A percentile compares a stretch with the other conserved stretches of the same genome.
Evolutionary conservation across 2,797 vertebrate genomes (phyloP).

Genomic region (Enteromius thamalakanensis): DNA sequence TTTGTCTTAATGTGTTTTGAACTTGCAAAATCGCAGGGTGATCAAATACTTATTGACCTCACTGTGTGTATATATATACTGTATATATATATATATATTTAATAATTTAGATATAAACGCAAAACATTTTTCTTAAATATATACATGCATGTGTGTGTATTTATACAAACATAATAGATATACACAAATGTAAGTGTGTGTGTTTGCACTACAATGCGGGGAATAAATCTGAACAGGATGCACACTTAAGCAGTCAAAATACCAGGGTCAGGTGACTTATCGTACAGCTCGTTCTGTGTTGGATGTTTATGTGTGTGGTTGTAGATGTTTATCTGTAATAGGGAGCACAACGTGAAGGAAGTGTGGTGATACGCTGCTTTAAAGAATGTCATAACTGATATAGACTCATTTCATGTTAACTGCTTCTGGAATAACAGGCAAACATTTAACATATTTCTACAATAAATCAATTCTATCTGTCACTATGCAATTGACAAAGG

Average conservation of each 20-base stretch:
- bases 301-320: too few species aligned
- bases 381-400: background rate
- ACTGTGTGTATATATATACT: too few species aligned
- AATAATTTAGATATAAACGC: too few species aligned
- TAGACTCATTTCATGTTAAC: background rate
- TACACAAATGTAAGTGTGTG: too few species aligned
- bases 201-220: too few species aligned
- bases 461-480: background rate
- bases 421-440: background rate
- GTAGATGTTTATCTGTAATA: background rate
- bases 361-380: background rate
- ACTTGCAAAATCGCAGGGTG: too few species aligned
- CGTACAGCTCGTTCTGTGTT: background rate
- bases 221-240: background rate
- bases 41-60: too few species aligned
- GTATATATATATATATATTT: too few species aligned
- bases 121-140: too few species aligned
- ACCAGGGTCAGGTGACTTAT: background rate
- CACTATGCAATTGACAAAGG: background rate
- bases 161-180: too few species aligned
- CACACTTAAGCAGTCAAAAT: background rate
- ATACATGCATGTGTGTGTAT: too few species aligned
- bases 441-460: constrained; percentile 3
- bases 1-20: too few species aligned
- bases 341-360: background rate